These are phyloP conservation scores for Nematopogon swammerdamellus DNA, from an alignment of 2,888 invertebrate genomes.

Conservation along the genomic window DNA sequence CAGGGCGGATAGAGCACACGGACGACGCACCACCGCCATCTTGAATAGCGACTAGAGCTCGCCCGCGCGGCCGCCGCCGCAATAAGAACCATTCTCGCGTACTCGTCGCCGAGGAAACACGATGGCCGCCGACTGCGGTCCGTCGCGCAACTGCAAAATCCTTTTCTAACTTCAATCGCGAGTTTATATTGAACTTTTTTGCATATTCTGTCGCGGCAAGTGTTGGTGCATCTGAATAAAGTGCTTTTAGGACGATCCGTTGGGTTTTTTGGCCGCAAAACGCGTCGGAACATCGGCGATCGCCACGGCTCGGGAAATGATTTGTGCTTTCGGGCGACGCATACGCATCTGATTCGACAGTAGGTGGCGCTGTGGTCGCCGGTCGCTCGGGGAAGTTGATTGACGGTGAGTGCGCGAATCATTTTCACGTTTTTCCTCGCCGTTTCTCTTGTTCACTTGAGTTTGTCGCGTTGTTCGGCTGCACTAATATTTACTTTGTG, in stretches of 20 bases:
- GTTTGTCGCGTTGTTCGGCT: not conserved
- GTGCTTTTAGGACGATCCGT: conserved; percentile 48
- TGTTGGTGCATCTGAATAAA: conserved; percentile 47
- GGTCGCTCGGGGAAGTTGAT: conserved; percentile 9
- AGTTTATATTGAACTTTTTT: conserved; percentile 57
- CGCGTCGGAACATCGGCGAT: conserved; percentile 52
- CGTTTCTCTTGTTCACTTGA: not conserved
- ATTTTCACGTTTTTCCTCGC: conserved; percentile 51
- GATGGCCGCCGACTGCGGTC: conserved; percentile 57
- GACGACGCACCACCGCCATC: conserved; percentile 56
- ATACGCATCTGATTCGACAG: conserved; percentile 53
- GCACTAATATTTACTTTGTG: not conserved
- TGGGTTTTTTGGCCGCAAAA: conserved; percentile 52
- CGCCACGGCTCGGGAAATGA: conserved; percentile 60
- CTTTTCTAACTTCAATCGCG: conserved; percentile 55
- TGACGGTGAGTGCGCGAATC: conserved; percentile 2
- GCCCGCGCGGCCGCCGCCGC: conserved; percentile 43
- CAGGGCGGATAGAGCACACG: conserved; percentile 26
- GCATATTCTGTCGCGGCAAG: conserved; percentile 54
- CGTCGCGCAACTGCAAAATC: conserved; percentile 58
- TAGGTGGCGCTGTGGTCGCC: conserved; percentile 46
- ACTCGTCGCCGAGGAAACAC: conserved; percentile 60
- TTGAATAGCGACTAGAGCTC: conserved; percentile 59
- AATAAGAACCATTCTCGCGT: conserved; percentile 51
- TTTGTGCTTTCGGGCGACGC: conserved; percentile 58